Conservation (phyloP, 2,797 vertebrate species). For the Epinephelus malabaricus region DNA sequence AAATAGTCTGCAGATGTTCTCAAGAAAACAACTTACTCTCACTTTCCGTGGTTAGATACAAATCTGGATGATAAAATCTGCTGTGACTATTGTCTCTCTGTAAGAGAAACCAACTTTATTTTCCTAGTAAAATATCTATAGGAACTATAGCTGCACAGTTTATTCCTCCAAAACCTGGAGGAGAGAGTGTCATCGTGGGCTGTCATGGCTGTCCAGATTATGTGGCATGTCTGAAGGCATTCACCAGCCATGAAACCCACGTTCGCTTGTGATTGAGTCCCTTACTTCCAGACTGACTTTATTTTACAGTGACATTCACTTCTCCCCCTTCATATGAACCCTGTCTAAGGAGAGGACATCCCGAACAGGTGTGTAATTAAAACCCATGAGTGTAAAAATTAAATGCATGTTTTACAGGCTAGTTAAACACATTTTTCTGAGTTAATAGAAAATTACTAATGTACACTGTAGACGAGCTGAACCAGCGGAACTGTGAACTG, state of each 20-base stretch:
- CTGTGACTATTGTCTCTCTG: slow-evolving; percentile 12
- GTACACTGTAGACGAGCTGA: not conserved
- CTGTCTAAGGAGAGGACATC: not conserved
- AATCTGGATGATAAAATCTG: slow-evolving; percentile 44
- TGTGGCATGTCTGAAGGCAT: not conserved
- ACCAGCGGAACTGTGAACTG: slow-evolving; percentile 3
- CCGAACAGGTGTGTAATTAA: slow-evolving; percentile 18
- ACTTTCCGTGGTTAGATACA: slow-evolving; percentile 8
- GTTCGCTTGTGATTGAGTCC: not conserved
- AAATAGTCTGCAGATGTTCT: slow-evolving; percentile 41
- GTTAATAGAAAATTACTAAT: slow-evolving; percentile 11
- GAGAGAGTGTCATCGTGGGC: not conserved
- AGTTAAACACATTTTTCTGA: slow-evolving; percentile 4
- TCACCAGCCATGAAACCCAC: not conserved
- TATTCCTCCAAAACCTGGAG: not conserved
- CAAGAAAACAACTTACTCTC: slow-evolving; percentile 37
- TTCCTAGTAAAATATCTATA: not conserved
- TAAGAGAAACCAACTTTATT: slow-evolving; percentile 17
- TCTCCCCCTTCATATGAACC: not conserved
- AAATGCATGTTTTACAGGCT: slow-evolving; percentile 17
- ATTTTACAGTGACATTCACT: not conserved
- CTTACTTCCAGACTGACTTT: not conserved
- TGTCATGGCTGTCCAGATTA: slow-evolving; percentile 8
- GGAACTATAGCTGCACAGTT: not conserved
- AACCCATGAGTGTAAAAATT: not conserved